Evolutionary conservation across 1,140 invertebrate genomes (phyloP).

Genomic region (Ceratitis capitata): DNA sequence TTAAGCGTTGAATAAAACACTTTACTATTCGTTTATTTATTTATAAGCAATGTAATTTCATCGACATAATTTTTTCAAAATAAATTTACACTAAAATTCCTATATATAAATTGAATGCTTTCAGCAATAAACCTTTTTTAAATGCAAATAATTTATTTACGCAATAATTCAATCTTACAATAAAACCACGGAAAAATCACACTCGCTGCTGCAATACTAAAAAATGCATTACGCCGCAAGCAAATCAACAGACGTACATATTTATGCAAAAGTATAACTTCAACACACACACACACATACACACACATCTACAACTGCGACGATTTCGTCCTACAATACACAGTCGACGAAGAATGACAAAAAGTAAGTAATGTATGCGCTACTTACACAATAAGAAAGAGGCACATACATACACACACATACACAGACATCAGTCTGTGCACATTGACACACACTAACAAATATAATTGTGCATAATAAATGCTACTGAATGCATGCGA

Average conservation of each 20-base stretch:
- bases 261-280: neutral
- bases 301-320: too few relatives aligned
- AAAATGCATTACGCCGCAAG: neutral
- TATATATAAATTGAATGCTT: too few relatives aligned
- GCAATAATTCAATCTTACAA: neutral
- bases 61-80: too few relatives aligned
- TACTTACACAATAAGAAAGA: slow-evolving; percentile 13
- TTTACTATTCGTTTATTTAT: too few relatives aligned
- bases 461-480: neutral
- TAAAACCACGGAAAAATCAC: neutral
- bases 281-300: neutral
- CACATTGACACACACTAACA: too few relatives aligned
- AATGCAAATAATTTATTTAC: neutral
- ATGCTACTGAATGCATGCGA: neutral
- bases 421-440: neutral
- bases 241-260: neutral
- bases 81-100: too few relatives aligned
- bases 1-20: too few relatives aligned
- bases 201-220: neutral
- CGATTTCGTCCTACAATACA: neutral
- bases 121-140: neutral
- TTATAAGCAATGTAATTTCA: too few relatives aligned
- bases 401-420: neutral
- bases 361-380: slow-evolving; percentile 20
- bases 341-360: neutral